These are phyloP conservation scores for Polia nebulosa DNA, from an alignment of 2,888 invertebrate genomes.

Conservation along the genomic window DNA sequence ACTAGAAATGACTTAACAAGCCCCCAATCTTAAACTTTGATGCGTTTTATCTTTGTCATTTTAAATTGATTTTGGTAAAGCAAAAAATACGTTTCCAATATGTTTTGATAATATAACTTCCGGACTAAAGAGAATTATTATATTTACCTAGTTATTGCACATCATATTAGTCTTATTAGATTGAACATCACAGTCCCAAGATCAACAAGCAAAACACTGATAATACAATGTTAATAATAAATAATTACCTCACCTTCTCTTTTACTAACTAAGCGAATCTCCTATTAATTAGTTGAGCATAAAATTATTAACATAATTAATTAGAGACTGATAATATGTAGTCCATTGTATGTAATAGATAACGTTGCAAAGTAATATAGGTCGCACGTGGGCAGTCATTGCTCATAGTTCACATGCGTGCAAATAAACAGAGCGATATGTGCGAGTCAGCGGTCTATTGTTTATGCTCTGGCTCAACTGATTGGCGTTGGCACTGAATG, in stretches of 20 bases:
- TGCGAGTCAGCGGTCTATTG: slow-evolving; percentile 19
- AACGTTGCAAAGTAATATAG: slow-evolving; percentile 43
- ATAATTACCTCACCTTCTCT: not conserved
- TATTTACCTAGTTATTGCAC: no score
- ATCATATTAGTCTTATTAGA: not conserved
- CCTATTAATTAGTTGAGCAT: slow-evolving; percentile 7
- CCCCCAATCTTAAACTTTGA: no score
- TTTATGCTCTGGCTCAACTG: not conserved
- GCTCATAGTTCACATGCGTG: slow-evolving; percentile 27
- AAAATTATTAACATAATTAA: slow-evolving; percentile 17
- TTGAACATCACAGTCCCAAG: not conserved
- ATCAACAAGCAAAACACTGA: not conserved
- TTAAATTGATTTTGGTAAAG: no score
- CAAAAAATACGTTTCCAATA: no score
- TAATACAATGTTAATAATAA: not conserved
- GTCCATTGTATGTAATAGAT: slow-evolving; percentile 27
- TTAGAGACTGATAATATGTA: slow-evolving; percentile 17
- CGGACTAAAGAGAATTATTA: no score
- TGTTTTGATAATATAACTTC: no score
- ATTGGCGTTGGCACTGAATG: no score
- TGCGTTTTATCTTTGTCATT: no score
- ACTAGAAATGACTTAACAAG: no score
- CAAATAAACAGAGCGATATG: slow-evolving; percentile 25
- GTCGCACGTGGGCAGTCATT: slow-evolving; percentile 43
- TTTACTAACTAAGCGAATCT: not conserved